A percentile compares a stretch with the other conserved stretches of the same genome.
These are phyloP conservation scores for Ypsolopha scabrella DNA, from an alignment of 2,888 invertebrate species.

Conservation along the genomic window DNA sequence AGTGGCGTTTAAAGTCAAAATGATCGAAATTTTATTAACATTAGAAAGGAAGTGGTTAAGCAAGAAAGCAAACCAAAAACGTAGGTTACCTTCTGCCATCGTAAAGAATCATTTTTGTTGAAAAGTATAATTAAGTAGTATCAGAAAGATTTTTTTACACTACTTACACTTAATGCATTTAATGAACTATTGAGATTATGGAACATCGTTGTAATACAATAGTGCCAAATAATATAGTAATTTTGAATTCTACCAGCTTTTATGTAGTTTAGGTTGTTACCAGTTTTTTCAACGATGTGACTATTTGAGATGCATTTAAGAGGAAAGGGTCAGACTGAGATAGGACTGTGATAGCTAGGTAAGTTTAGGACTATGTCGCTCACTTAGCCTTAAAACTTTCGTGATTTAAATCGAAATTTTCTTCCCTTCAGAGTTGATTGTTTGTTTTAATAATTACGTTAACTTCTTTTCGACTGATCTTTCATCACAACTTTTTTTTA, in stretches of 20 bases:
- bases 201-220: constrained; percentile 39
- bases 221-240: constrained; percentile 65
- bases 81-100: constrained; percentile 67
- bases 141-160: constrained; percentile 33
- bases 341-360: constrained; percentile 68
- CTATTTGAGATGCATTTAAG: constrained; percentile 61
- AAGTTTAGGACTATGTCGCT: constrained; percentile 64
- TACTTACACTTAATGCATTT: constrained; percentile 23
- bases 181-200: constrained; percentile 29
- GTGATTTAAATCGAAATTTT: constrained; percentile 25
- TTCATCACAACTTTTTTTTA: not conserved
- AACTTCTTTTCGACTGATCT: constrained; percentile 15
- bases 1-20: not conserved
- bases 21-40: not conserved
- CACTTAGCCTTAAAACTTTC: constrained; percentile 58
- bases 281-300: constrained; percentile 57
- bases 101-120: constrained; percentile 32
- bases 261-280: constrained; percentile 60
- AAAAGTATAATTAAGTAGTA: constrained; percentile 30
- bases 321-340: constrained; percentile 69
- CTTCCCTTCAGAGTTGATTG: constrained; percentile 36
- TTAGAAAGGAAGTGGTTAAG: constrained; percentile 13
- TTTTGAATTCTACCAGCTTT: constrained; percentile 48
- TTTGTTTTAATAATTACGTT: constrained; percentile 14
- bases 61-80: constrained; percentile 60